Percentiles rank a stretch among this genome's conserved stretches.
Conservation (phyloP, 2,888 invertebrate genomes). For the Cheilosia pagana region DNA sequence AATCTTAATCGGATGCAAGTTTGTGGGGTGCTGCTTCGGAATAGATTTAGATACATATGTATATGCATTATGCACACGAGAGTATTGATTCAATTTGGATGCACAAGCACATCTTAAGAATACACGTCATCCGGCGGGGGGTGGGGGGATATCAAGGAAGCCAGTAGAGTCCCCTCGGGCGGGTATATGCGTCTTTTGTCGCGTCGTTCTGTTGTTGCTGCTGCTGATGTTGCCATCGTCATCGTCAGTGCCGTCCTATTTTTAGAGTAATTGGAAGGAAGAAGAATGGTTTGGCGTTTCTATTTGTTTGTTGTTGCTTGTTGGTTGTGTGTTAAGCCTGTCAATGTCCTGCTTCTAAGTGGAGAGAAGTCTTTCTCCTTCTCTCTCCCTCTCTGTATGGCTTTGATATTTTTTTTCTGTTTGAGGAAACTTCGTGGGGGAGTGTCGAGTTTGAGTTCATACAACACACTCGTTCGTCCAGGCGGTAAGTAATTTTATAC, state of each 20-base stretch:
- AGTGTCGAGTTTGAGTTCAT: constrained; percentile 21
- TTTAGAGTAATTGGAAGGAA: constrained; percentile 68
- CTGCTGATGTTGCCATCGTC: constrained; percentile 5
- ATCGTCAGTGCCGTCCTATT: constrained; percentile 49
- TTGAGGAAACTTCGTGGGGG: constrained; percentile 37
- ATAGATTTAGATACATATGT: constrained; percentile 5
- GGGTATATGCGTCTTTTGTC: constrained; percentile 55
- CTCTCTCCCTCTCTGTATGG: neutral
- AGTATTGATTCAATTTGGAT: constrained; percentile 54
- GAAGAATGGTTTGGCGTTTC: constrained; percentile 63
- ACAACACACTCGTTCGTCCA: constrained; percentile 3
- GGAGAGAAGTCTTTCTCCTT: constrained; percentile 2
- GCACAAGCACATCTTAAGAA: constrained; percentile 55
- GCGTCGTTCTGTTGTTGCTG: constrained; percentile 12
- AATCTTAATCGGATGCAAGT: constrained; percentile 63
- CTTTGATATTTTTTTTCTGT: constrained; percentile 2
- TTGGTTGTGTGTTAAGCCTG: constrained; percentile 53
- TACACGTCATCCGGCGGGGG: neutral
- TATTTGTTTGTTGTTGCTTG: constrained; percentile 52
- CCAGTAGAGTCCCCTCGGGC: constrained; percentile 41
- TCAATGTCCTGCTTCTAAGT: constrained; percentile 61
- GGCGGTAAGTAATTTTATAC: constrained; percentile 46
- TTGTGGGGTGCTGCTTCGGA: constrained; percentile 24
- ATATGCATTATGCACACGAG: constrained; percentile 10
- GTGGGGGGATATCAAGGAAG: constrained; percentile 5